These are phyloP conservation scores for Hyposmocoma kahamanoa DNA, from an alignment of 1,140 invertebrate species.

Conservation along the genomic window DNA sequence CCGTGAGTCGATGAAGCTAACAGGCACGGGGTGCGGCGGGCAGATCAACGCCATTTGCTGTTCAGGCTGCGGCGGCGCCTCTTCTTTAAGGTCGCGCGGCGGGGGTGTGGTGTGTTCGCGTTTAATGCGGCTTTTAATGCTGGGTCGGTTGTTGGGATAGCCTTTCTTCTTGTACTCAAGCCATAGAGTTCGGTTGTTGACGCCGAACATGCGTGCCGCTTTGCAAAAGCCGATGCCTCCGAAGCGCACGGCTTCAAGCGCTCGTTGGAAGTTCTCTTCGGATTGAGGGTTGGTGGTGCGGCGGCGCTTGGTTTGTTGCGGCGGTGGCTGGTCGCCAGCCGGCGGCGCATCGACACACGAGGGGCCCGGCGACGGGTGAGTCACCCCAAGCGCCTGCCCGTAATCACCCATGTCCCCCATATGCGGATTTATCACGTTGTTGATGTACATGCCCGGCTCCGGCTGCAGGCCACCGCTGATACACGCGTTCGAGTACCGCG, in stretches of 20 bases:
- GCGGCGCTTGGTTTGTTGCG: slow-evolving; percentile 31
- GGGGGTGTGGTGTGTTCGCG: slow-evolving; percentile 76
- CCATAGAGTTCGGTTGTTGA: slow-evolving; percentile 89
- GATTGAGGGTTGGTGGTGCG: slow-evolving; percentile 77
- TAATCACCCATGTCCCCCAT: slow-evolving; percentile 39
- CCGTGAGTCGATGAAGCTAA: slow-evolving; percentile 76
- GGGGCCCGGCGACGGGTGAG: slow-evolving; percentile 39
- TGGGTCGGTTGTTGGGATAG: slow-evolving; percentile 83
- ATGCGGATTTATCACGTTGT: slow-evolving; percentile 45
- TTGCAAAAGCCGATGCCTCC: slow-evolving; percentile 91
- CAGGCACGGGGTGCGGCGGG: slow-evolving; percentile 66
- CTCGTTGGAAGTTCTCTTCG: slow-evolving; percentile 85
- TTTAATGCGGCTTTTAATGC: slow-evolving; percentile 81
- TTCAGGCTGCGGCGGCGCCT: slow-evolving; percentile 50
- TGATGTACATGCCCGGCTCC: slow-evolving; percentile 49
- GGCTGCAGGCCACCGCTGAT: slow-evolving; percentile 34
- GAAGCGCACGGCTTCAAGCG: slow-evolving; percentile 84
- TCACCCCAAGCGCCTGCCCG: slow-evolving; percentile 33
- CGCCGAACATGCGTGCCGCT: slow-evolving; percentile 85
- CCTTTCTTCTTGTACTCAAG: slow-evolving; percentile 88
- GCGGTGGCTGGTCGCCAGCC: slow-evolving; percentile 16
- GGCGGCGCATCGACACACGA: slow-evolving; percentile 28
- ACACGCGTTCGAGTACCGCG: slow-evolving; percentile 56
- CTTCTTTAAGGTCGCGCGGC: slow-evolving; percentile 60
- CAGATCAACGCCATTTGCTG: slow-evolving; percentile 58